Base-by-base conservation (phyloP, 2,113 vertebrate genomes). In the Scalopus aquaticus region DNA sequence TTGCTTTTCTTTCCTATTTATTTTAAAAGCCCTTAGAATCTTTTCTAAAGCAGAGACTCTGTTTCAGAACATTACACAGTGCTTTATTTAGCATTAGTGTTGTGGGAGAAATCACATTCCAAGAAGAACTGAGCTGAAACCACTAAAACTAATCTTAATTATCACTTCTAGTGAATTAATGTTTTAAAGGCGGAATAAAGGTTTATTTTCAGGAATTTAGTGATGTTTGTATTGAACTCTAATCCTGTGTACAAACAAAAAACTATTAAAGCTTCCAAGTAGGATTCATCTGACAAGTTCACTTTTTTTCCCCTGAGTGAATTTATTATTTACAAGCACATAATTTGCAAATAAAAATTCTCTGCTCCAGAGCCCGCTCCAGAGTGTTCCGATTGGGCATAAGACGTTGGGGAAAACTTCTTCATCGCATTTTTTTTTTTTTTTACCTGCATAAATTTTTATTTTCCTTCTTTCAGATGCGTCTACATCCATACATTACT, bases 131-230 rank as follows among this genome's bases (percentile, higher is more conserved):
- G 78, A 96, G 96, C 87, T 72, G 93, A 76, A 95, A 91, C 93
- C 81, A 95, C 86, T 96, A 94, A 97, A 97, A 85, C 95, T 94
- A 96, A 88, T 95, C 92, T 96, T 98, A 97, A 97, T 98, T 96
- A 97, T 98, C 96, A 97, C 95, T 96, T 97, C 90, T 96, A 82
- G 86, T 97, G 94, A 97, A 98, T 96, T 97, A 97, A 98, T 97
- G 95, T 91, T 93, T 91, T 93, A 96, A 95, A 96, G 3, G 93
- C 39, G 8, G 89, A 24, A 95, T 93, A 84, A 96, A 97, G 37
- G 24, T 82, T 96, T 93, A 76, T 94, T 96, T 74, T 64, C 95
- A 93, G 88, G 76, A 84, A 89, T 88, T 94, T 7, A 46, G 90
- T 93, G 90, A 92, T 97, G 39, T 97, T 97, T 97, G 84, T 87